These are phyloP conservation scores for Melanaphis sacchari DNA, from an alignment of 1,140 invertebrate species.

Conservation along the genomic window DNA sequence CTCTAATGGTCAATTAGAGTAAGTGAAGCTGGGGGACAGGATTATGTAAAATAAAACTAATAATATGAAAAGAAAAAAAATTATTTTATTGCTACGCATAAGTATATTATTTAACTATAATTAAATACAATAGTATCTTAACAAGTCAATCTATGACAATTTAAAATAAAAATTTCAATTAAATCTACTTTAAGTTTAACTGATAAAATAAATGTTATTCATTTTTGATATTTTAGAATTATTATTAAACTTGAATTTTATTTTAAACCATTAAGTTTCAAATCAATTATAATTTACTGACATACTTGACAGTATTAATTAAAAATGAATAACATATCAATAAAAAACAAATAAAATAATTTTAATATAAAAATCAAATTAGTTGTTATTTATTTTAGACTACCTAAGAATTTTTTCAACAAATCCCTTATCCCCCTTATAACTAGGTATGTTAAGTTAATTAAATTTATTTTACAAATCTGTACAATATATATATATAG, in stretches of 20 bases:
- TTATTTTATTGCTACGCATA: background rate
- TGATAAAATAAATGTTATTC: conserved; percentile 3
- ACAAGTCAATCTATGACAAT: background rate
- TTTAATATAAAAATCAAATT: background rate
- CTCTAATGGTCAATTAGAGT: background rate
- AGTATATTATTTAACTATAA: background rate
- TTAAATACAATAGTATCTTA: background rate
- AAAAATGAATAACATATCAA: background rate
- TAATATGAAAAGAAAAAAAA: background rate
- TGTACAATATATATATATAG: background rate
- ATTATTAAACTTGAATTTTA: background rate
- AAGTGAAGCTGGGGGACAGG: background rate
- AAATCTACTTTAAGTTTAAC: background rate
- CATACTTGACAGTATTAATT: background rate
- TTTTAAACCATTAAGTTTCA: background rate
- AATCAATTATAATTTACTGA: background rate
- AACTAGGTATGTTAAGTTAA: background rate
- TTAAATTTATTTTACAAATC: background rate
- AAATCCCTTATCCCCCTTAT: background rate
- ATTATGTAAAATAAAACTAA: conserved; percentile 10
- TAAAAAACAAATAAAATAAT: background rate
- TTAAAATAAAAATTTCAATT: background rate
- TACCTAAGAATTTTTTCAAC: background rate
- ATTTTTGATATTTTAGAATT: background rate
- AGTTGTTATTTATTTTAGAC: background rate